These are phyloP conservation scores for Heteractis magnifica DNA, from an alignment of 92 coral and sea anemone species.

Conservation along the genomic window DNA sequence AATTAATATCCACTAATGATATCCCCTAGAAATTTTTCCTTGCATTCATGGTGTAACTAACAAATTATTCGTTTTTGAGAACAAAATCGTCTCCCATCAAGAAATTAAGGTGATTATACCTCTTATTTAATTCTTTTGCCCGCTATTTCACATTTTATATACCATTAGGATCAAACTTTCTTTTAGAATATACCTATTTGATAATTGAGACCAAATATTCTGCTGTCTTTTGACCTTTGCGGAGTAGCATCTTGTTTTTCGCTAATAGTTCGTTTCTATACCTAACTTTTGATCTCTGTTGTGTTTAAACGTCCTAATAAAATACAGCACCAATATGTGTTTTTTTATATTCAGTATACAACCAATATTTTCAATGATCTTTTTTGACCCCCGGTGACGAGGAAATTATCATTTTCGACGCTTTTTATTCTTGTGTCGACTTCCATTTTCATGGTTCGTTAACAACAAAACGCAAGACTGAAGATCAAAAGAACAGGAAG, in stretches of 20 bases:
- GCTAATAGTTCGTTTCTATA: too few relatives aligned
- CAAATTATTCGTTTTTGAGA: neutral
- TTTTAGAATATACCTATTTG: neutral
- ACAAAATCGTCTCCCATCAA: neutral
- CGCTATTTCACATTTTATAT: conserved; percentile 1
- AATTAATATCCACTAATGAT: neutral
- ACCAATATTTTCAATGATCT: neutral
- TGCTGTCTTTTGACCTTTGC: too few relatives aligned
- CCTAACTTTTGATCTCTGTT: too few relatives aligned
- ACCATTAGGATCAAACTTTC: neutral
- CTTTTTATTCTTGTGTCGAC: neutral
- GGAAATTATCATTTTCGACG: neutral
- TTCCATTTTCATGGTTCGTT: neutral
- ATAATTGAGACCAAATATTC: neutral
- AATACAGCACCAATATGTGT: too few relatives aligned
- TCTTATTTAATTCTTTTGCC: neutral
- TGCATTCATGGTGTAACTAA: neutral
- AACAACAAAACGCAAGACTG: conserved; percentile 9
- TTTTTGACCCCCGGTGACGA: neutral
- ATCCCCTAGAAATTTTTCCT: neutral
- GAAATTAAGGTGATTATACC: neutral
- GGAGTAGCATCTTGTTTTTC: too few relatives aligned
- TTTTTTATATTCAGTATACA: too few relatives aligned
- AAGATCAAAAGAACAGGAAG: neutral
- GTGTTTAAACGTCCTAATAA: too few relatives aligned